phyloP scores from a whole-genome alignment of 2,888 invertebrate species.

The Linnaemya tessellans region DNA sequence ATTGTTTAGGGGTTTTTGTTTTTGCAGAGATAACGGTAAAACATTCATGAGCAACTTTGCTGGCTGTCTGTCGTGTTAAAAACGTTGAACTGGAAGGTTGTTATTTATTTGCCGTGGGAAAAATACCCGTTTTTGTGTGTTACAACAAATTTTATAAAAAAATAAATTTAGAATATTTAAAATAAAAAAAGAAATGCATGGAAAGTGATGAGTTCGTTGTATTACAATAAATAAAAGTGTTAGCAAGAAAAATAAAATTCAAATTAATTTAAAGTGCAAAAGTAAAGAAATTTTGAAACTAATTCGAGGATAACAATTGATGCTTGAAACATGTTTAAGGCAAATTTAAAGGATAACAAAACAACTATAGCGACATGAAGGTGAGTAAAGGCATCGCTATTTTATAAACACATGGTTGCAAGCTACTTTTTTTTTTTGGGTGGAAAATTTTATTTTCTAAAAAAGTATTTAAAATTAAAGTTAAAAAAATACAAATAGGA shows the following conservation, averaged over 20 bases:
- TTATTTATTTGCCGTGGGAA: background rate
- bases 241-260: background rate
- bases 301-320: background rate
- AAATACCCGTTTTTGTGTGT: background rate
- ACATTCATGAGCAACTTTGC: conserved; percentile 37
- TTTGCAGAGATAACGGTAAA: conserved; percentile 57
- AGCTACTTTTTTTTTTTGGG: no score
- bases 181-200: background rate
- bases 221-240: background rate
- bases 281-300: background rate
- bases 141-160: background rate
- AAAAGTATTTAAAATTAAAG: background rate
- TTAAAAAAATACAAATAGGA: background rate
- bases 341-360: conserved; percentile 12
- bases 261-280: conserved; percentile 6
- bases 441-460: background rate
- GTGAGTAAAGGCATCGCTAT: background rate
- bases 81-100: conserved; percentile 68
- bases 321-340: background rate
- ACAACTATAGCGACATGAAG: background rate
- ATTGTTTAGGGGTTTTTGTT: conserved; percentile 32
- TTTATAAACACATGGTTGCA: no score
- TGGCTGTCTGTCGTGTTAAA: conserved; percentile 52
- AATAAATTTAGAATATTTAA: conserved; percentile 3
- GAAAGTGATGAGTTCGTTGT: background rate